A percentile compares a stretch with the other conserved stretches of the same genome.
These are phyloP conservation scores for Prosopocoilus inquinatus DNA, from an alignment of 2,888 invertebrate species.

Conservation along the genomic window DNA sequence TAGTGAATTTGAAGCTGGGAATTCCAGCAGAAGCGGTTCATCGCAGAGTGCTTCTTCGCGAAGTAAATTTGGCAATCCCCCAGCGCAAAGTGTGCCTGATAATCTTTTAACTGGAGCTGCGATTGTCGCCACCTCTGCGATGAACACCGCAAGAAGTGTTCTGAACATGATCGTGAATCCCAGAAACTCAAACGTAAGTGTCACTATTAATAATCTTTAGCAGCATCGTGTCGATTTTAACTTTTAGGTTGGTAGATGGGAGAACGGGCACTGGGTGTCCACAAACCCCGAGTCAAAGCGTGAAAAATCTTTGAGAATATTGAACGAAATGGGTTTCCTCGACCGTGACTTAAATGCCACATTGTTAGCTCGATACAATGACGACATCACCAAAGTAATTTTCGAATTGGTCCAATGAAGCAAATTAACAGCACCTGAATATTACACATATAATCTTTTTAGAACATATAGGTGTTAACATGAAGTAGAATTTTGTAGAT, in stretches of 20 bases:
- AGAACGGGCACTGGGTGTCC: conserved; percentile 44
- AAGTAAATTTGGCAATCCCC: neutral
- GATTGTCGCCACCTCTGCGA: conserved; percentile 49
- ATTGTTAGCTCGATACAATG: conserved; percentile 46
- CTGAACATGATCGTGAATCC: conserved; percentile 47
- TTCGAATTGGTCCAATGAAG: conserved; percentile 41
- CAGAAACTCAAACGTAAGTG: conserved; percentile 9
- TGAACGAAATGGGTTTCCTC: conserved; percentile 51
- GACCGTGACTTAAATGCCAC: conserved; percentile 48
- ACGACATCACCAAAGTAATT: conserved; percentile 48
- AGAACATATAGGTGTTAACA: too few species aligned
- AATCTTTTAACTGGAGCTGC: conserved; percentile 49
- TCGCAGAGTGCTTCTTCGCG: neutral
- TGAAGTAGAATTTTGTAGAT: too few species aligned
- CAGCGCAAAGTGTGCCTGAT: conserved; percentile 43
- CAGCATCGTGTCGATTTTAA: neutral
- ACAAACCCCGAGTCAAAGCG: conserved; percentile 37
- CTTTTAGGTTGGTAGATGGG: conserved; percentile 38
- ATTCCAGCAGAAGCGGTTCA: neutral
- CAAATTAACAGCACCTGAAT: conserved; percentile 22
- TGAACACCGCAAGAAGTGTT: conserved; percentile 49
- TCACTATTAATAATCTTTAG: neutral
- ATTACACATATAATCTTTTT: too few species aligned
- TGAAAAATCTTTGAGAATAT: conserved; percentile 41
- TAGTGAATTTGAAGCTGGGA: neutral